These are phyloP conservation scores for Phycodurus eques DNA, from an alignment of 2,113 vertebrate species.

Conservation along the genomic window DNA sequence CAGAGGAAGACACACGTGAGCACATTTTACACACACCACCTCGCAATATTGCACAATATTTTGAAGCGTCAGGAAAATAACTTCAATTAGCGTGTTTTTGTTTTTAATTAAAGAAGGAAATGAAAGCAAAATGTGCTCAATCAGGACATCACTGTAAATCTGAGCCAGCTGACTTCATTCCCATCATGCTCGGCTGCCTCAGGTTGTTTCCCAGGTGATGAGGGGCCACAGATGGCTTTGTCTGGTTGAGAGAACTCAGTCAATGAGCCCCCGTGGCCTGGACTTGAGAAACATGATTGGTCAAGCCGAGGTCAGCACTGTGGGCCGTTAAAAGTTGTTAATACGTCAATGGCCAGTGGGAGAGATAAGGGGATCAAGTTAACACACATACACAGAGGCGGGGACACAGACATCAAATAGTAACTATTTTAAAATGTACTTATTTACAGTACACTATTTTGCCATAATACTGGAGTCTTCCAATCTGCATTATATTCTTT, in stretches of 20 bases:
- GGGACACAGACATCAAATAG: not conserved
- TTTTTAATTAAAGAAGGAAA: not conserved
- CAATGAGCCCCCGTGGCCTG: slow-evolving; percentile 45
- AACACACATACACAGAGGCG: slow-evolving; percentile 5
- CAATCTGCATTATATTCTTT: not conserved
- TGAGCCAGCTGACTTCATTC: slow-evolving; percentile 37
- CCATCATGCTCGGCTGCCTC: slow-evolving; percentile 53
- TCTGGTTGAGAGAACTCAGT: slow-evolving; percentile 60
- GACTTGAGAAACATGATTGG: slow-evolving; percentile 53
- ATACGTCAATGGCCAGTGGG: slow-evolving; percentile 40
- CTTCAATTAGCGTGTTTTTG: not conserved
- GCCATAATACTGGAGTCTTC: not conserved
- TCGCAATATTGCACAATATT: slow-evolving; percentile 13
- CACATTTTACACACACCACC: slow-evolving; percentile 33
- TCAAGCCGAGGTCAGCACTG: slow-evolving; percentile 33
- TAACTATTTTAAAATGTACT: not conserved
- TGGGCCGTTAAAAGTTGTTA: slow-evolving; percentile 46
- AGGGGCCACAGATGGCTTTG: slow-evolving; percentile 60
- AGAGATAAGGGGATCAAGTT: slow-evolving; percentile 23
- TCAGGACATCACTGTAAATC: not conserved
- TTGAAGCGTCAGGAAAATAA: not conserved
- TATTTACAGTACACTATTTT: not conserved
- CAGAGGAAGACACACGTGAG: slow-evolving; percentile 12
- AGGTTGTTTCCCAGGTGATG: slow-evolving; percentile 65
- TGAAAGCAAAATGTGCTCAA: too few relatives aligned